A percentile compares a stretch with the other conserved stretches of the same genome.
Evolutionary conservation across 2,113 vertebrate genomes (phyloP).

Genomic region (Nannospalax galili): DNA sequence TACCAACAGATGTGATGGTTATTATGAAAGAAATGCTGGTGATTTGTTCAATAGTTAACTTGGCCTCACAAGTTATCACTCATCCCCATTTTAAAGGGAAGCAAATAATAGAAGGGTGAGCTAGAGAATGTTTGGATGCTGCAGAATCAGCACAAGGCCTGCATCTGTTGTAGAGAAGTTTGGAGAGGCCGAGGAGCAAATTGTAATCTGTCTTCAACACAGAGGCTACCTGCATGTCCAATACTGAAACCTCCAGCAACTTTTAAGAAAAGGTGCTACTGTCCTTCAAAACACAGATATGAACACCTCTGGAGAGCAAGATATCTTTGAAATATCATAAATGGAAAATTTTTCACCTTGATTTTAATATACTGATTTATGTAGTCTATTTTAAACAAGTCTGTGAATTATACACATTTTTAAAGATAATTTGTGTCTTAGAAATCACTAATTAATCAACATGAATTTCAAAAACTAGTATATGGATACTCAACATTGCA

Average conservation of each 20-base stretch:
- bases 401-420: not conserved
- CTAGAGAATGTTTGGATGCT: not conserved
- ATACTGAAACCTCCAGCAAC: not conserved
- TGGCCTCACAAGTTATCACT: not conserved
- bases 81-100: constrained; percentile 11
- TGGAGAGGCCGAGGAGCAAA: not conserved
- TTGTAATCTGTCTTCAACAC: not conserved
- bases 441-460: not conserved
- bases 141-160: not conserved
- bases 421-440: constrained; percentile 14
- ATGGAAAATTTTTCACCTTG: not conserved
- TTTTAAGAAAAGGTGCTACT: not conserved
- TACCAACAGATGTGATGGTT: constrained; percentile 18
- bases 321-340: constrained; percentile 10
- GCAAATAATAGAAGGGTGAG: not conserved
- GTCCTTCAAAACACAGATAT: not conserved
- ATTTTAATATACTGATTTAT: constrained; percentile 27
- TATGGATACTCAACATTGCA: not conserved
- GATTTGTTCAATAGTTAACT: not conserved
- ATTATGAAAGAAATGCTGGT: constrained; percentile 28
- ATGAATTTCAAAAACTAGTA: constrained; percentile 17
- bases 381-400: not conserved
- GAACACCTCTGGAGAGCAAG: not conserved
- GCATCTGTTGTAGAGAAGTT: not conserved
- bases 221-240: not conserved